Conservation (phyloP, 2,888 invertebrate genomes). For the Ischnura elegans region DNA sequence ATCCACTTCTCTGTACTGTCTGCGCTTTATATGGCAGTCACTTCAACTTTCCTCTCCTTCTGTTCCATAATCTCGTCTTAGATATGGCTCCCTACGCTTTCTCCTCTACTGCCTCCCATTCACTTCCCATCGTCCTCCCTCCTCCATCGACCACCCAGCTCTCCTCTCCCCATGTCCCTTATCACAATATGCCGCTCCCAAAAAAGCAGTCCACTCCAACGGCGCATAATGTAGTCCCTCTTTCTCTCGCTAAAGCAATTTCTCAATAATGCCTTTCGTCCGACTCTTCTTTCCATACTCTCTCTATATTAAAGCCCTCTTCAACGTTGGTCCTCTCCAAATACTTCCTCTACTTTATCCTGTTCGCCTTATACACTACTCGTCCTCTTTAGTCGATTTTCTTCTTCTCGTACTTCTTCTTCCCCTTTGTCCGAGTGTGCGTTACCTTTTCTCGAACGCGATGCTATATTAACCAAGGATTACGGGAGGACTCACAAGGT, state of each 20-base stretch:
- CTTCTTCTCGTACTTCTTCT: neutral
- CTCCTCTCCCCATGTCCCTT: neutral
- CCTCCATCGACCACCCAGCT: neutral
- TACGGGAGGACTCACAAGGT: conserved; percentile 55
- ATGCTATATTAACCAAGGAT: conserved; percentile 53
- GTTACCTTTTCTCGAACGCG: conserved; percentile 9
- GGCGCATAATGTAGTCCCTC: conserved; percentile 52
- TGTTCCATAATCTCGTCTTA: conserved; percentile 4
- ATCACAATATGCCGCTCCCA: conserved; percentile 32
- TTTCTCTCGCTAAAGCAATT: conserved; percentile 56
- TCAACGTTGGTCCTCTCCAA: neutral
- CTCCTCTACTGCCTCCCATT: neutral
- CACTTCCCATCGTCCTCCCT: neutral
- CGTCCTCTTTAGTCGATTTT: neutral
- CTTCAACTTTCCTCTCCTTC: neutral
- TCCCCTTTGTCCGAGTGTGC: neutral
- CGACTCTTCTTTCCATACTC: neutral
- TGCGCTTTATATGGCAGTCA: neutral
- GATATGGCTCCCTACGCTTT: conserved; percentile 46
- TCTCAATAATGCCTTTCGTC: conserved; percentile 63
- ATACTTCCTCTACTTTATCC: neutral
- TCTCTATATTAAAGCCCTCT: neutral
- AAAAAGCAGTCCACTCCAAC: conserved; percentile 48
- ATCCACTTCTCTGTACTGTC: neutral
- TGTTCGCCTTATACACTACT: too few species aligned